Base-by-base conservation (phyloP, 1,140 invertebrate species). In the Heliconius congener region DNA sequence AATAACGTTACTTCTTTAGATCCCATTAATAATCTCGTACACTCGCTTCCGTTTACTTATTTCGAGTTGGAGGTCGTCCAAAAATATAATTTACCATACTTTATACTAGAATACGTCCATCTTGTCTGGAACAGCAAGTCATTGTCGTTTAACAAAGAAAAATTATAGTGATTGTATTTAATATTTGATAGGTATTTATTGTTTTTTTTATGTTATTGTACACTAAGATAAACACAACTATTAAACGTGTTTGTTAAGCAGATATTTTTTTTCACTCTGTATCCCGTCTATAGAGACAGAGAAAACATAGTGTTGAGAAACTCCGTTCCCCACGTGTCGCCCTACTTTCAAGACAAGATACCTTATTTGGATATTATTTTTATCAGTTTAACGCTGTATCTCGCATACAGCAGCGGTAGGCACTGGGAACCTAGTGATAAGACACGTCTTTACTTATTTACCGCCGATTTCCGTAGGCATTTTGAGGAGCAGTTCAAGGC, bases 111-210 rank as follows among this genome's bases (percentile, higher is more conserved):
- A 11, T 79, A 74, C 78, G 75, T 82, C 75, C 73, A 82, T 79
- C 81, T 79, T 79, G 42, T 23, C 23, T 71, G 73, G n/a, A 79
- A 77, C 55, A 60, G 81, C 77, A 70, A 82, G 74, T 82, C 74
- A 82, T 74, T 79, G 75, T 73, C 75, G 70, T 27, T 66, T 78
- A 78, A 78, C 71, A 80, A 66, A 13, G 60, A 30, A 66, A 66
- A 66, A 60, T 60, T 37, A 19, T 4, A 37, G 34, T 37, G 34
- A 37, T 37, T 37, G 6, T 37, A 8, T 37, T 37, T 37, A 37
- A 37, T 37, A 37, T 37, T 37, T 37, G 34, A 37, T 37, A 37
- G 34, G 34, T 37, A 37, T 37, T 18, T 55, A 19, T 55, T 18
- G 16, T 4, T 19, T 37, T 37, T 34, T 37, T 37, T 37, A 0